Conservation (phyloP, 2,113 vertebrate genomes). For the Malurus cyaneus region DNA sequence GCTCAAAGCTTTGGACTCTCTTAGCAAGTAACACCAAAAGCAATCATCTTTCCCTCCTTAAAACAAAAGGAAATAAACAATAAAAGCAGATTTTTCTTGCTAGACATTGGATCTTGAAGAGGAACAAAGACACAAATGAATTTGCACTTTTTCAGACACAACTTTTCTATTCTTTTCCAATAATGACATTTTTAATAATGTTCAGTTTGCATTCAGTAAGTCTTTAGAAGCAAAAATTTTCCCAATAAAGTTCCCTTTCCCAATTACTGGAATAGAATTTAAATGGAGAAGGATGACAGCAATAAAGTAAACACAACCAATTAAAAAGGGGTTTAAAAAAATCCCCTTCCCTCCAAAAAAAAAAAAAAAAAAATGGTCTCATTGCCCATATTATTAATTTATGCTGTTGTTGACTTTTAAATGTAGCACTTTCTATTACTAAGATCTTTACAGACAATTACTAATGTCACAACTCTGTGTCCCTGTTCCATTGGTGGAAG, state of each 20-base stretch:
- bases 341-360: rapidly evolving
- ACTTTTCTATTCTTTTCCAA: background rate
- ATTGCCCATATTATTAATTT: slow-evolving; percentile 27
- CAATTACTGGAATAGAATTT: background rate
- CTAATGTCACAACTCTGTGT: background rate
- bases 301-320: background rate
- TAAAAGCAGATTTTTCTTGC: background rate
- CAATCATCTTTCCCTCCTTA: background rate
- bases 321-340: background rate
- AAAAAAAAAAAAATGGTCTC: background rate
- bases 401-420: slow-evolving; percentile 3
- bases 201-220: background rate
- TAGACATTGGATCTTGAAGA: background rate
- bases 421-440: slow-evolving; percentile 18
- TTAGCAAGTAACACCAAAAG: slow-evolving; percentile 6
- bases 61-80: background rate
- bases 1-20: background rate
- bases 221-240: background rate
- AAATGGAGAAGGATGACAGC: background rate
- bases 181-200: background rate
- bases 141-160: background rate
- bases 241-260: background rate
- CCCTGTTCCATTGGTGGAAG: slow-evolving; percentile 43
- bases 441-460: slow-evolving; percentile 1
- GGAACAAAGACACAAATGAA: background rate